phyloP scores from a whole-genome alignment of 2,888 invertebrate genomes.

The Drosophila pegasa region DNA sequence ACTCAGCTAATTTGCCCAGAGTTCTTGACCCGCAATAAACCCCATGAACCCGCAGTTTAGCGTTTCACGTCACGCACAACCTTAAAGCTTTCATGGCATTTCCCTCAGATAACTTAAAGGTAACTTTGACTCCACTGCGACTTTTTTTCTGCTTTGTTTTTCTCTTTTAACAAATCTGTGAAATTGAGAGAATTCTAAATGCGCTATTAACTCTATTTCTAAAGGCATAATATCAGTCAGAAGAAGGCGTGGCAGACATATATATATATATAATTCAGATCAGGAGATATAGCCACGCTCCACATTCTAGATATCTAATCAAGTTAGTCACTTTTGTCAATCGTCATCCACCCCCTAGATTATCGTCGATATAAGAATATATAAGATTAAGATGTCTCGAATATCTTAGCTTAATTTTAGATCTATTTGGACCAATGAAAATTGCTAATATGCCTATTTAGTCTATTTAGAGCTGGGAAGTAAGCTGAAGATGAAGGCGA shows the following conservation, averaged over 20 bases:
- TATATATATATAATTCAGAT: not conserved
- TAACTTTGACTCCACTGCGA: conserved; percentile 10
- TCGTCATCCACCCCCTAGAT: too few species aligned
- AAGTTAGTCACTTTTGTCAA: too few species aligned
- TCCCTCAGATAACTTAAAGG: conserved; percentile 14
- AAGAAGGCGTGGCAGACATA: not conserved
- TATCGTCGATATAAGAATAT: too few species aligned
- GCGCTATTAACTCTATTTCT: not conserved
- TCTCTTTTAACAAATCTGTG: not conserved
- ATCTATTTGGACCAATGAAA: not conserved
- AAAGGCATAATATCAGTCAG: not conserved
- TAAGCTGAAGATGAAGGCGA: not conserved
- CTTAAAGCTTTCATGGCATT: conserved; percentile 13
- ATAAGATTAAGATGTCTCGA: not conserved
- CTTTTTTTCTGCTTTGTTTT: not conserved
- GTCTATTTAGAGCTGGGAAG: too few species aligned
- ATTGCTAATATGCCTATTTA: not conserved
- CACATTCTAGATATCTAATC: too few species aligned
- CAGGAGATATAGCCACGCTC: not conserved
- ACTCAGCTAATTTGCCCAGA: conserved; percentile 27
- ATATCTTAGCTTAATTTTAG: not conserved
- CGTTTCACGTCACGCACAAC: conserved; percentile 32
- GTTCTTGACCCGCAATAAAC: conserved; percentile 22
- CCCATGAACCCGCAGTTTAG: conserved; percentile 24
- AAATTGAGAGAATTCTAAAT: not conserved